Conservation (phyloP, 2,113 vertebrate species). For the Arothron firmamentum region DNA sequence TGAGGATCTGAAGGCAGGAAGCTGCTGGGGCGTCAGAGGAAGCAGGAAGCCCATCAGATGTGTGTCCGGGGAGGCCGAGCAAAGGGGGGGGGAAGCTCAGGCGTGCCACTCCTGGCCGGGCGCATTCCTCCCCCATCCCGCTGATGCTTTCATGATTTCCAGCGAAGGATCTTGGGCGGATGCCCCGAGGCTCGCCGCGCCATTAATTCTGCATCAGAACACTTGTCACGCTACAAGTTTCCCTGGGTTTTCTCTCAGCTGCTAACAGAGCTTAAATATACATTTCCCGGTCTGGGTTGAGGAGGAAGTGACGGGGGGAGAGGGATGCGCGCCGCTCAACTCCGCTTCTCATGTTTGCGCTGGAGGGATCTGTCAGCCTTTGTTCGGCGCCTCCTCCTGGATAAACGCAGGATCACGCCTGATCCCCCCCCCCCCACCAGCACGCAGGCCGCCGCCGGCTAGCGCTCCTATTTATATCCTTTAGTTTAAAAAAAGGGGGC, state of each 20-base stretch:
- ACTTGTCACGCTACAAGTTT: slow-evolving; percentile 27
- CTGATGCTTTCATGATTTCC: slow-evolving; percentile 37
- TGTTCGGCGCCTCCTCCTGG: no score
- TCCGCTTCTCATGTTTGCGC: no score
- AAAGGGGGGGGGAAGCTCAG: slow-evolving; percentile 5
- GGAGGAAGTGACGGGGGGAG: not conserved
- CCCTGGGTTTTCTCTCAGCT: slow-evolving; percentile 22
- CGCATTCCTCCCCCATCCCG: slow-evolving; percentile 10
- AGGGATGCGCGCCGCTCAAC: no score
- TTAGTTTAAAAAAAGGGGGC: no score
- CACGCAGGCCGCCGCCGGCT: no score
- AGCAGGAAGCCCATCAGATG: not conserved
- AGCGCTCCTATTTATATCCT: no score
- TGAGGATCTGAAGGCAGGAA: not conserved
- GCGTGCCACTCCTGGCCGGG: not conserved
- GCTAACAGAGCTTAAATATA: slow-evolving; percentile 20
- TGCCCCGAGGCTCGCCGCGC: slow-evolving; percentile 34
- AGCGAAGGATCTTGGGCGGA: slow-evolving; percentile 30
- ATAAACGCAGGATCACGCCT: no score
- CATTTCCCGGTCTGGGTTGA: slow-evolving; percentile 19
- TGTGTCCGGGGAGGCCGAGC: not conserved
- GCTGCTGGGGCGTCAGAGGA: not conserved
- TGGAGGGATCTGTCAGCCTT: no score
- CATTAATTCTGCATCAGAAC: slow-evolving; percentile 45
- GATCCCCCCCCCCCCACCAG: no score